Evolutionary conservation across 2,113 vertebrate genomes (phyloP), one percentile per base, ranked within the genome.

Genomic region (Etheostoma cragini): DNA sequence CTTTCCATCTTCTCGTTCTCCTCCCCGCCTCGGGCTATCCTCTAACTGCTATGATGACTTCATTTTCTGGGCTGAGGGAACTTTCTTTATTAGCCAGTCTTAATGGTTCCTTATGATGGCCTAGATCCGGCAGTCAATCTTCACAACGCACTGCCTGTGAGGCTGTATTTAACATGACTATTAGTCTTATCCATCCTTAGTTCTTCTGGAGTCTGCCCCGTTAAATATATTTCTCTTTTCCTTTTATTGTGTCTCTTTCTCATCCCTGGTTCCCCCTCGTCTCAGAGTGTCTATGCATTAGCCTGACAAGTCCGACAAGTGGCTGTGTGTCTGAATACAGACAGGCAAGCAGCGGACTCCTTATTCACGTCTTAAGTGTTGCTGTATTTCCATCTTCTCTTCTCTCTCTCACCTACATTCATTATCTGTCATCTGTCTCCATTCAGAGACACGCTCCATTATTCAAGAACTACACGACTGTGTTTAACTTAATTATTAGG

Each of bases 31-130:
- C 79, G 19, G 87, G 91, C 84, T 83, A 62, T 87, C 76, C 35
- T 87, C 84, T 76, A 77, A 81, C 85, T 73, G 76, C 80, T 33
- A 54, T 81, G 89, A 92, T 88, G 92, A 91, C 91, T 91, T 89
- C 86, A 93, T 93, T 88, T 81, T 78, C 80, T 78, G 80, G 53
- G 88, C 81, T 84, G 75, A 87, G 76, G 80, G 70, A 72, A 83
- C 46, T 83, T 81, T 83, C 82, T 91, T 88, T 89, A 91, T 91
- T 91, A 92, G 81, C 79, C 50, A 22, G 79, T 82, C 79, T 77
- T 81, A 86, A 89, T 84, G 64, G 76, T 86, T 74, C 89, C 89
- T 87, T 82, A 83, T 68, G 84, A 85, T 78, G 89, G 70, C 88
- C 89, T 71, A 84, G 78, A 92, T 90, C 85, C 66, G 17, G 54